phyloP scores from a whole-genome alignment of 2,888 invertebrate species.

The Mycalesis mineus region DNA sequence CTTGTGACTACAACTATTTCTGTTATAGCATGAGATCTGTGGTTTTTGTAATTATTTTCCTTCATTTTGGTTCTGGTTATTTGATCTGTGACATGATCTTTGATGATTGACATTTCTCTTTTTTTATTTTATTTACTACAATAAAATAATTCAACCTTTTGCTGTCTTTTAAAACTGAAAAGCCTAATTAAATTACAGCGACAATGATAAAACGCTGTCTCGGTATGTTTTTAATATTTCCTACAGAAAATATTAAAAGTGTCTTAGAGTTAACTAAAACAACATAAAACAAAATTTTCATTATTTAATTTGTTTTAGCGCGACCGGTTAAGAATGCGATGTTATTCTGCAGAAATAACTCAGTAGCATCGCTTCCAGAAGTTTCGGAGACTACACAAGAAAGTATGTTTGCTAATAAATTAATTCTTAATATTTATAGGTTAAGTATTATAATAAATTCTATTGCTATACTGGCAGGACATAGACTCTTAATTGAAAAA shows the following conservation, averaged over 20 bases:
- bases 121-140: no score
- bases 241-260: background rate
- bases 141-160: no score
- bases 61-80: no score
- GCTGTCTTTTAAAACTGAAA: background rate
- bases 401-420: conserved; percentile 36
- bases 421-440: background rate
- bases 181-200: background rate
- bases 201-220: background rate
- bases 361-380: conserved; percentile 44
- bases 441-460: no score
- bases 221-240: background rate
- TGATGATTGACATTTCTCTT: no score
- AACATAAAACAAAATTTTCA: no score
- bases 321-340: conserved; percentile 12
- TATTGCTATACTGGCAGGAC: no score
- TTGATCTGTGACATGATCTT: no score
- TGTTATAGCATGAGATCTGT: no score
- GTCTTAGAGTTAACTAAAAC: background rate
- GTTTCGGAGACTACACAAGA: conserved; percentile 34
- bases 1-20: no score
- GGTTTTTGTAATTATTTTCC: no score
- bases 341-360: conserved; percentile 37
- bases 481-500: no score
- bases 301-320: conserved; percentile 3